Percentiles rank a stretch among this genome's conserved stretches.
These are phyloP conservation scores for Carassius carassius DNA, from an alignment of 2,113 vertebrate species.

Conservation along the genomic window DNA sequence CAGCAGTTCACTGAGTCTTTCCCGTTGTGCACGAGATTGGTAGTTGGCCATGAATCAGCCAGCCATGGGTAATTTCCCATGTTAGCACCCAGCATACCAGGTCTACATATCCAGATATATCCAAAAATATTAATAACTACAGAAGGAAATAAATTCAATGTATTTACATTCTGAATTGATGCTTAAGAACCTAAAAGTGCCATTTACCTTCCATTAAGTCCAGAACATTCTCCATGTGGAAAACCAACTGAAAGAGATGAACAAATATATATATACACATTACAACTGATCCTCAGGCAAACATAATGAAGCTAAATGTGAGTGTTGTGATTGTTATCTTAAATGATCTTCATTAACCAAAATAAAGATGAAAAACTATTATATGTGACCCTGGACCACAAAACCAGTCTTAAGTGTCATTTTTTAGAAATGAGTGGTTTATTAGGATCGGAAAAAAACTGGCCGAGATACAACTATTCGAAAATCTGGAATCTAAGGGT, in stretches of 20 bases:
- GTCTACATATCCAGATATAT: constrained; percentile 66
- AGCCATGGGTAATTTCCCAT: constrained; percentile 89
- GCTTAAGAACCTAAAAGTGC: not conserved
- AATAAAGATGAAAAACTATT: no score
- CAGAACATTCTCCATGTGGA: constrained; percentile 80
- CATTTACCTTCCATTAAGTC: constrained; percentile 83
- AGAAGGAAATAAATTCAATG: not conserved
- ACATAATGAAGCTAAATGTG: not conserved
- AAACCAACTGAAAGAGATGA: constrained; percentile 79
- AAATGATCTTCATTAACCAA: no score
- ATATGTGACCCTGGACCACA: no score
- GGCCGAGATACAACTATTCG: no score
- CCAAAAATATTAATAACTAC: not conserved
- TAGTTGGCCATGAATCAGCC: constrained; percentile 86
- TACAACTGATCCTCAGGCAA: not conserved
- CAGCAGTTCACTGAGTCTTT: constrained; percentile 81
- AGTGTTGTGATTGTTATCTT: no score
- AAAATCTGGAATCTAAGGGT: no score
- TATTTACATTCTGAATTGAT: not conserved
- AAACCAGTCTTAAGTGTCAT: no score
- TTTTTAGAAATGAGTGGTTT: no score
- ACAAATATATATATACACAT: constrained; percentile 23
- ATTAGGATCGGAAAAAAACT: no score
- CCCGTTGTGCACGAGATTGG: constrained; percentile 81
- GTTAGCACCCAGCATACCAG: constrained; percentile 77